Base-by-base conservation (phyloP, 2,113 vertebrate genomes). In the Heteronetta atricapilla region DNA sequence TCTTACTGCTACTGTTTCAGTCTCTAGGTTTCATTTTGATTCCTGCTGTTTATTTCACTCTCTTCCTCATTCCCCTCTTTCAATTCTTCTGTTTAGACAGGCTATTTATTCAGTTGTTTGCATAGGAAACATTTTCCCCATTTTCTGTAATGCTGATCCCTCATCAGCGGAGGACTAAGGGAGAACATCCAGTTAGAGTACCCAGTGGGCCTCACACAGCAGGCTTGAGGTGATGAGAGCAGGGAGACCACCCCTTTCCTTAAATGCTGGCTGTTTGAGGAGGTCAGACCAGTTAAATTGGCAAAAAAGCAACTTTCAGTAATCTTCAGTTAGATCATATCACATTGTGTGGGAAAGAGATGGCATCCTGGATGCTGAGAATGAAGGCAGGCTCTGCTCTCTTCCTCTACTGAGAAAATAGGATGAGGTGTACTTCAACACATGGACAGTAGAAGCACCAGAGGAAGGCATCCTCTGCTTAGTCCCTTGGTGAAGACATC, bases 281-380 rank as follows among this genome's bases (percentile, higher is more conserved):
- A 63, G 36, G 46, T n/a, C 28, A 40, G 13, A 33, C 12, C 36
- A 18, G 17, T 28, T 33, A 53, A 72, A 34, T 11, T 33, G 44
- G 18, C 17, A 19, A 8, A 19, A 80, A 76, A 58, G 2, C 13
- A 31, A 20, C 8, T n/a, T 22, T 3, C 6, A 66, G 44, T 31
- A 26, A 42, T 31, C 42, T 74, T 78, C 50, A 88, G 10, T 19
- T 78, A 55, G 19, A 4, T 17, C 29, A 2, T 8, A 42, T 10
- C 3, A 6, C 13, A 2, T 2, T 17, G 12, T 33, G n/a, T 36
- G 21, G 50, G 60, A 66, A 82, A 46, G 0, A 60, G 44, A 56
- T 31, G 21, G 13, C 22, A 42, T 8, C 2, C 13, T 55, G 48
- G 60, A 21, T 48, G 12, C 19, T 50, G 44, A 55, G 55, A 31